Evolutionary conservation across 2,888 invertebrate species (phyloP), one percentile per base, ranked within the genome.

Genomic region (Falcaria lacertinaria): DNA sequence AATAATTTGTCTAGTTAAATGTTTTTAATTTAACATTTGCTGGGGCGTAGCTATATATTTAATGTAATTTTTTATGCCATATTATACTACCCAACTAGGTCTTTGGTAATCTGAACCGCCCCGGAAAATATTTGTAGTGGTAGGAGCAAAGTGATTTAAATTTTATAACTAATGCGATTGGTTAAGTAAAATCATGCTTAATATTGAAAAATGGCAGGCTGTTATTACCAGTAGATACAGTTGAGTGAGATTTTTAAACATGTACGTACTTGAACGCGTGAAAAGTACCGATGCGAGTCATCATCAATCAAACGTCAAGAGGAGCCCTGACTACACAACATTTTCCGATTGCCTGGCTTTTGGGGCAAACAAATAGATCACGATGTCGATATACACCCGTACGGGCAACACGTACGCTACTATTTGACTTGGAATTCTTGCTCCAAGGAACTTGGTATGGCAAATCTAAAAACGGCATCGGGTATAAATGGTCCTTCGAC

Each of bases 251-350:
- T 17, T 16, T 22, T 22, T 14, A 15, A 37, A 37, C 14, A 37
- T 37, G 37, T 22, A 22, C 17, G 19, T 19, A 60, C n/a, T n/a
- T 55, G 61, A 64, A 64, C 69, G 65, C 64, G 67, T 64, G 61
- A 61, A 65, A 65, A 54, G 59, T 47, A 48, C 41, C 44, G 41
- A 60, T 50, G 59, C 56, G 68, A 60, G 54, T 65, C 63, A 62
- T 69, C 74, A 80, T 80, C 78, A 76, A 74, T 82, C 80, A 80
- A 77, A 79, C 67, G 80, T 79, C 80, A 74, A 64, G 71, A 64
- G 71, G 63, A 73, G 69, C 66, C 78, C 77, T 74, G 79, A 78
- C 69, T 74, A 64, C 67, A 69, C 70, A 72, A 74, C 74, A 78
- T 81, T 78, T 80, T 75, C 72, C 80, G 74, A 78, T 73, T 78